Evolutionary conservation across 2,888 invertebrate genomes (phyloP).

Genomic region (Andrena haemorrhoa): DNA sequence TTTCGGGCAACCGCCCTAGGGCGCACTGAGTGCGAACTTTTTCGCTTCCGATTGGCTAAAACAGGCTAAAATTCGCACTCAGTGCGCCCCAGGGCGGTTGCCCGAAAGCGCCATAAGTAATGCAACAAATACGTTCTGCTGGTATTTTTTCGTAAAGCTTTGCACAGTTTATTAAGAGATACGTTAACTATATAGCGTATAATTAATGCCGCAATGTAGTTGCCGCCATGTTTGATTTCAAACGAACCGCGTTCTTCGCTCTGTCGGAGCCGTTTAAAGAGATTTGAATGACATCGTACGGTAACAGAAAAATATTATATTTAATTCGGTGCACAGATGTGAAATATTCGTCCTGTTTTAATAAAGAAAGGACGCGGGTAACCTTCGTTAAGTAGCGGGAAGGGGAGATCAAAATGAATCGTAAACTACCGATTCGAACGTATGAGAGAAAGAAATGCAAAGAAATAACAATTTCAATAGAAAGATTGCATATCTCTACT

Average conservation of each 20-base stretch:
- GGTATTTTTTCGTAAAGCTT: too few relatives aligned
- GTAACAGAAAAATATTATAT: neutral
- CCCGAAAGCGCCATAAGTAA: too few relatives aligned
- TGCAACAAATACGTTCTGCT: too few relatives aligned
- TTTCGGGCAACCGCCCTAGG: too few relatives aligned
- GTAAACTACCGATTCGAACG: conserved; percentile 60
- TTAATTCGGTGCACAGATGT: neutral
- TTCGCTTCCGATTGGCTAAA: too few relatives aligned
- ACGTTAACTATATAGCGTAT: too few relatives aligned
- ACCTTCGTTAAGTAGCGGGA: neutral
- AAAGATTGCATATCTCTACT: conserved; percentile 1
- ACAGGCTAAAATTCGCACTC: too few relatives aligned
- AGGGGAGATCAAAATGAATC: conserved; percentile 23
- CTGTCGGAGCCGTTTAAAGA: neutral
- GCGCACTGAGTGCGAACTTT: too few relatives aligned
- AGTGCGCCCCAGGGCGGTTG: too few relatives aligned
- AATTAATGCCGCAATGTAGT: too few relatives aligned
- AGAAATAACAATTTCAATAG: neutral
- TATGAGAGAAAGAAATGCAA: conserved; percentile 52
- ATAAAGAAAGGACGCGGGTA: neutral
- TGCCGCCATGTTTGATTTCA: conserved; percentile 19
- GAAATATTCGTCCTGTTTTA: neutral
- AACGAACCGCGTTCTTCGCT: conserved; percentile 2
- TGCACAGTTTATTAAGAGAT: too few relatives aligned
- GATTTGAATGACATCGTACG: neutral